Conservation (phyloP, 2,888 invertebrate genomes). For the Cataglyphis cursor region DNA sequence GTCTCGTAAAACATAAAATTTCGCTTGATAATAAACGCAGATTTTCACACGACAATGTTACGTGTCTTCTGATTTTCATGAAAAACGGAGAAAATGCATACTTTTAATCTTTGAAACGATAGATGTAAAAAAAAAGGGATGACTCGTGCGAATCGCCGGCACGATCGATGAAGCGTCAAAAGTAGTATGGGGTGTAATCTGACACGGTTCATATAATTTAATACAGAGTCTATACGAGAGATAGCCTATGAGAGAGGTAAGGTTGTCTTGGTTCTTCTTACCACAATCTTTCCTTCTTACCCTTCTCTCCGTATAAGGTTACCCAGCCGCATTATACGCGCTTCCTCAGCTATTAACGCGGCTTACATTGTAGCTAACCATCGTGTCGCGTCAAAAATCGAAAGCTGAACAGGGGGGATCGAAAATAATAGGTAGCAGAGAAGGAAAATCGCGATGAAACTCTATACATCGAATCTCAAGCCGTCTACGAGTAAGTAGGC, state of each 20-base stretch:
- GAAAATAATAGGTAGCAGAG: constrained; percentile 7
- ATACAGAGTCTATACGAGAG: constrained; percentile 61
- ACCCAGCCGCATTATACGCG: constrained; percentile 24
- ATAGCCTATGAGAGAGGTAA: constrained; percentile 25
- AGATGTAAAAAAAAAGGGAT: neutral
- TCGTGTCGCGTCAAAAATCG: constrained; percentile 10
- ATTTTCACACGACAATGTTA: neutral
- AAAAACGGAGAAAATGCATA: neutral
- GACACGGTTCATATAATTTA: constrained; percentile 79
- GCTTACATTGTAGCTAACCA: constrained; percentile 46
- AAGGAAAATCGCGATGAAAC: constrained; percentile 27
- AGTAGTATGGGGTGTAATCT: constrained; percentile 75
- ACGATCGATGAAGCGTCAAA: constrained; percentile 62
- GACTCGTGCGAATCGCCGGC: constrained; percentile 57
- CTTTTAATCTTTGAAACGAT: neutral
- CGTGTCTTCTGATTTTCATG: neutral
- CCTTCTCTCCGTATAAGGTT: constrained; percentile 59
- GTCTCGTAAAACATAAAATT: neutral
- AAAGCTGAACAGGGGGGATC: neutral
- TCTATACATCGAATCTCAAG: constrained; percentile 10
- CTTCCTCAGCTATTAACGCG: constrained; percentile 39
- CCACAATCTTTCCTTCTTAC: constrained; percentile 16
- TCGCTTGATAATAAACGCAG: neutral
- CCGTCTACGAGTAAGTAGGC: neutral
- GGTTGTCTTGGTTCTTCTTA: constrained; percentile 48